These are phyloP conservation scores for Drosophila azteca DNA, from an alignment of 1,140 invertebrate species.

Conservation along the genomic window DNA sequence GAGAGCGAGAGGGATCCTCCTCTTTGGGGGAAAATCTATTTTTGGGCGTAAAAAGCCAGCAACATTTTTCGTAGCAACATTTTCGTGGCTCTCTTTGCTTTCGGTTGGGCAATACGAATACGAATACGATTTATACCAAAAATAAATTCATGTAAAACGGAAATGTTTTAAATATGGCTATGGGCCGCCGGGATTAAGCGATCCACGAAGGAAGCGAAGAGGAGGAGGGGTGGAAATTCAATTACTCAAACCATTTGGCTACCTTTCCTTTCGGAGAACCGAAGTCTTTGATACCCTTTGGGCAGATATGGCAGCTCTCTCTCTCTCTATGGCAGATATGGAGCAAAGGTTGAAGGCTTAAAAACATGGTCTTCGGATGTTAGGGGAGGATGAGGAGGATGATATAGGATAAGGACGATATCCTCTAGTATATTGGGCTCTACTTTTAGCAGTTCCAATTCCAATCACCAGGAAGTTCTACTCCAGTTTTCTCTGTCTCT, in stretches of 20 bases:
- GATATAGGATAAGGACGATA: too few species aligned
- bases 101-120: constrained; percentile 11
- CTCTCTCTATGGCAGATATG: too few species aligned
- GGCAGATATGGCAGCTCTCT: too few species aligned
- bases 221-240: constrained; percentile 43
- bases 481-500: too few species aligned
- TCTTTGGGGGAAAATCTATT: constrained; percentile 60
- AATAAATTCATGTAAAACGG: constrained; percentile 45
- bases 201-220: constrained; percentile 7
- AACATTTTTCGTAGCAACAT: constrained; percentile 75
- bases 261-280: too few species aligned
- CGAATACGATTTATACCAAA: constrained; percentile 3
- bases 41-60: constrained; percentile 63
- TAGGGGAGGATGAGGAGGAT: too few species aligned
- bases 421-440: too few species aligned
- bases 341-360: too few species aligned
- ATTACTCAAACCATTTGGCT: constrained; percentile 62
- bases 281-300: too few species aligned
- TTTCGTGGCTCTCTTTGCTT: constrained; percentile 19
- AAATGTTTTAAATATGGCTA: constrained; percentile 24
- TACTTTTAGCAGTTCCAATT: too few species aligned
- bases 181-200: constrained; percentile 33
- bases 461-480: too few species aligned
- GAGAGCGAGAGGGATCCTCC: background rate
- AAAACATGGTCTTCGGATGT: too few species aligned